Evolutionary conservation across 2,113 vertebrate species (phyloP), one percentile per base, ranked within the genome.

Genomic region (Elaphurus davidianus): DNA sequence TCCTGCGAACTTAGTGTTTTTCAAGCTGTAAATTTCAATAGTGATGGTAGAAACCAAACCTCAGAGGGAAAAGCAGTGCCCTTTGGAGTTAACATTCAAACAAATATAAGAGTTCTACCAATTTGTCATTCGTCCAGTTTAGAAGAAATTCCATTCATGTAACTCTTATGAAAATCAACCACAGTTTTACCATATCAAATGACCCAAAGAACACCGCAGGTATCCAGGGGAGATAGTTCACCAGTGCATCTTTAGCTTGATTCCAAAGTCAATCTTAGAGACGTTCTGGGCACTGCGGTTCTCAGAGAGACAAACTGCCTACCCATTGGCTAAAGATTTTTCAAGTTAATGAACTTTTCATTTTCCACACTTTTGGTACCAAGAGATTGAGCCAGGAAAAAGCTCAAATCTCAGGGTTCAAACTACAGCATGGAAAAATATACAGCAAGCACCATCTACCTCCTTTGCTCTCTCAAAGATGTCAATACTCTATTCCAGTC

Each of bases 391-490:
- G 43, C n/a, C 45, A 79, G 40, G 57, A 95, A 94, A 96, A 89
- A 64, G 85, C 47, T 94, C 67, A 94, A 79, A 94, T n/a, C 81
- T 97, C 92, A 85, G 90, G 33, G 33, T 79, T 95, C 87, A 95
- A 90, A 97, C 28, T 59, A 74, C 74, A 87, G n/a, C 47, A 59
- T 25, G 54, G 43, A 96, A 95, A 97, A 95, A 90, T 81, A 87
- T 87, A 95, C 71, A 91, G 50, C 84, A 97, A 91, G 47, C 62
- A 81, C 52, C 30, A 50, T 91, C 78, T 97, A 92, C 62, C 86
- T 92, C 60, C 82, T 98, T 97, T 97, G 92, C 96, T 97, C 67
- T 95, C 84, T 94, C 87, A 89, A 94, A 93, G 90, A 95, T 87
- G 90, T 94, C 95, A 97, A 54, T 82, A 92, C 67, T 79, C 50